Base-by-base conservation (phyloP, 2,113 vertebrate species). In the Campylorhamphus procurvoides region DNA sequence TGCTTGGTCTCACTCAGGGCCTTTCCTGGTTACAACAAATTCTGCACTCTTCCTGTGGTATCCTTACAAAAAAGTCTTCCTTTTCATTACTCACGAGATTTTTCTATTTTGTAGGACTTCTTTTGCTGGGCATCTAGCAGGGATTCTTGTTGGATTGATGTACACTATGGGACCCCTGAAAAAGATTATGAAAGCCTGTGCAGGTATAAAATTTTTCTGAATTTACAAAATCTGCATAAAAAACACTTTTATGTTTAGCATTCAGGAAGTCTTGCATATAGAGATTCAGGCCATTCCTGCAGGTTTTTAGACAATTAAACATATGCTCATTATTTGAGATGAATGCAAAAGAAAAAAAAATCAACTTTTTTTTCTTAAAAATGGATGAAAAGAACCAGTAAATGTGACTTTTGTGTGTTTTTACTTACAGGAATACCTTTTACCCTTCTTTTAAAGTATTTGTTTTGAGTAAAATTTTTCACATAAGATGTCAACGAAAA, bases 111-210 rank as follows among this genome's bases (percentile, higher is more conserved):
- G 39, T 93, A 99, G 99, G 93, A 98, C 98, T 37, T 99, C 99
- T 42, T 99, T 99, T 9, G 92, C 99, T 13, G 99, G 99, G 52
- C 99, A 99, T 89, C 98, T 99, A 90, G 96, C 99, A 18, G 99
- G 99, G 14, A 99, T 99, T 97, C 97, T 99, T 62, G 99, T 99
- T 84, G 99, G 99, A 68, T 91, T 99, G 64, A 98, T 99, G 95
- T 99, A 99, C 91, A 98, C 98, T 3, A 68, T 84, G 2, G 99
- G 99, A 69, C 99, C 99, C 31, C 97, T 99, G 96, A 98, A 98
- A 97, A 97, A 82, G 49, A 82, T 98, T 91, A 99, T 99, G 99
- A 90, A 97, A 78, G 90, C 59, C 20, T 98, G 97, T 97, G 94
- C 98, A 98, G 99, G 99, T 99, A 96, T 17, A 10, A 28, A 59